phyloP scores from a whole-genome alignment of 2,888 invertebrate species.

The Alloscopus bannaensis region DNA sequence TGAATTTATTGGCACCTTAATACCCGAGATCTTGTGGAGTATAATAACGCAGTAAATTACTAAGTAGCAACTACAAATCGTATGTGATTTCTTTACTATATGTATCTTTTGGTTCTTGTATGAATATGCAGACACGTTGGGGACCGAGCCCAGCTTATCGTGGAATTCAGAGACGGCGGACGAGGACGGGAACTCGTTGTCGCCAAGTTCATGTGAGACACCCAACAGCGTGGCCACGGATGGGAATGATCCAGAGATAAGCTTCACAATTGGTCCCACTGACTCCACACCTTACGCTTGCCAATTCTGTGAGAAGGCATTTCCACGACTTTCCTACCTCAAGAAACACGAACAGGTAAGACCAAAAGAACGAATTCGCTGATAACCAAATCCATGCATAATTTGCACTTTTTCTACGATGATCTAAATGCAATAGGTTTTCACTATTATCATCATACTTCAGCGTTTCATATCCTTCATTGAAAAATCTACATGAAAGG shows the following conservation, averaged over 20 bases:
- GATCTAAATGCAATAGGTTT: too few relatives aligned
- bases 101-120: constrained; percentile 7
- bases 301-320: constrained; percentile 94
- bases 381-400: background rate
- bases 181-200: constrained; percentile 75
- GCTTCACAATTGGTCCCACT: constrained; percentile 82
- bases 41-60: too few relatives aligned
- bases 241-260: constrained; percentile 80
- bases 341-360: constrained; percentile 95
- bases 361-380: background rate
- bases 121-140: constrained; percentile 80
- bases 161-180: constrained; percentile 83
- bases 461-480: too few relatives aligned
- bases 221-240: constrained; percentile 79
- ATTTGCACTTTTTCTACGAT: background rate
- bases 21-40: too few relatives aligned
- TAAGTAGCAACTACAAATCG: too few relatives aligned
- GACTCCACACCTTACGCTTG: constrained; percentile 91
- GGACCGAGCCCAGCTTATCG: constrained; percentile 81
- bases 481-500: too few relatives aligned
- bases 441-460: too few relatives aligned
- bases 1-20: too few relatives aligned
- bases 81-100: background rate
- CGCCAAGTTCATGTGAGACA: constrained; percentile 80
- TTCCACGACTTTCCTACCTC: constrained; percentile 89